Base-by-base conservation (phyloP, 2,113 vertebrate species). In the Phrynosoma blainvillii region DNA sequence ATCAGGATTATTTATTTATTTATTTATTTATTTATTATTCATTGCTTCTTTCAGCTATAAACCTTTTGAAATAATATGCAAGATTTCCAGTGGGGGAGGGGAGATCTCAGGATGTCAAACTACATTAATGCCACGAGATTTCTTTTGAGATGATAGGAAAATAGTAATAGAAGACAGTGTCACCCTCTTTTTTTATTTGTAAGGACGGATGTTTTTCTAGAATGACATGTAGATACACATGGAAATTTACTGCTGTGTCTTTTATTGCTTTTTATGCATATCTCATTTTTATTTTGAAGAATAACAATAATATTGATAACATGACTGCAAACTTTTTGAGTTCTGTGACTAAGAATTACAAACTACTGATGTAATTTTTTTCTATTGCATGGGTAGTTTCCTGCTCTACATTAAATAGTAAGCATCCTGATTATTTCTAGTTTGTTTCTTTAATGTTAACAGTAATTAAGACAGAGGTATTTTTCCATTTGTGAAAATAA, bases 391-490 rank as follows among this genome's bases (percentile, higher is more conserved):
- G 2, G 12, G 25, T 52, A 52, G n/a, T 86, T 32, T 74, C 5
- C 1, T 10, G 87, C 52, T 32, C 92, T 42, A 8, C 52, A 76
- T 75, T 75, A 36, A 85, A 66, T 66, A n/a, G 88, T 78, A 86
- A 79, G 2, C 71, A 21, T 5, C 16, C 82, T 83, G 80, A 59
- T 75, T 89, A 52, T 10, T 14, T 47, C 82, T 74, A 59, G 2
- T 6, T 79, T 8, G 82, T 74, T 54, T 73, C 27, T 32, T 89
- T 47, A 5, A 66, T 30, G 14, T 21, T 40, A 84, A 14, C 89
- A 86, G 40, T 0, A 93, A 83, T 89, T 91, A 86, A 88, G 88
- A 12, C 82, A n/a, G 30, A 1, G 42, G n/a, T 42, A 25, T 56
- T 77, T 52, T 74, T 87, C 71, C 25, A 71, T 21, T 86, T 83